Evolutionary conservation across 2,888 invertebrate species (phyloP).

Genomic region (Micoletzkya japonica): DNA sequence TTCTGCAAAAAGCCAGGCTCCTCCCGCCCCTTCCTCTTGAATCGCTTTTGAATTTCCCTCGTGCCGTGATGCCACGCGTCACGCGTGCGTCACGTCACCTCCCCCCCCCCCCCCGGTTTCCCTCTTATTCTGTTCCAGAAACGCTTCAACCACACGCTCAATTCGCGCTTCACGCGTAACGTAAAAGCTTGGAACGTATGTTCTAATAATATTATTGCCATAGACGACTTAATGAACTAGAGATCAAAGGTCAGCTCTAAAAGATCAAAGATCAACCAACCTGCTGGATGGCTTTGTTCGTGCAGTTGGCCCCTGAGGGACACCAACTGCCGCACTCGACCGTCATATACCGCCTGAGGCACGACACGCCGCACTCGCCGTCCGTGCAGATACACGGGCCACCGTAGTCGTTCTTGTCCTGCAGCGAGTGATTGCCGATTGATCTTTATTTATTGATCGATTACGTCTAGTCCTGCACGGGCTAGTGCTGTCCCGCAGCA

Average conservation of each 20-base stretch:
- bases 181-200: too few relatives aligned
- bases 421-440: not conserved
- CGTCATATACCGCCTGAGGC: slow-evolving; percentile 13
- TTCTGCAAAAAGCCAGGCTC: slow-evolving; percentile 63
- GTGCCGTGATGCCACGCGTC: too few relatives aligned
- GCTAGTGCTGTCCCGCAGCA: too few relatives aligned
- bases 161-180: too few relatives aligned
- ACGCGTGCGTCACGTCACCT: too few relatives aligned
- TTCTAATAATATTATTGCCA: not conserved
- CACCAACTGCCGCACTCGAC: slow-evolving; percentile 80
- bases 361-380: slow-evolving; percentile 9
- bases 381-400: slow-evolving; percentile 18
- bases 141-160: too few relatives aligned
- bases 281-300: slow-evolving; percentile 90
- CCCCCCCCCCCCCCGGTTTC: too few relatives aligned
- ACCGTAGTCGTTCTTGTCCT: slow-evolving; percentile 27
- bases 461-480: too few relatives aligned
- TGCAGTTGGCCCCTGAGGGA: slow-evolving; percentile 84
- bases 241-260: not conserved
- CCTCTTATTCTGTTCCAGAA: too few relatives aligned
- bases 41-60: not conserved
- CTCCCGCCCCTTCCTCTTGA: not conserved
- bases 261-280: slow-evolving; percentile 47
- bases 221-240: not conserved
- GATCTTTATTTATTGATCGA: too few relatives aligned